These are phyloP conservation scores for Halichondria panicea DNA, from an alignment of 37 sponge, comb jelly and placozoan genomes.

Conservation along the genomic window DNA sequence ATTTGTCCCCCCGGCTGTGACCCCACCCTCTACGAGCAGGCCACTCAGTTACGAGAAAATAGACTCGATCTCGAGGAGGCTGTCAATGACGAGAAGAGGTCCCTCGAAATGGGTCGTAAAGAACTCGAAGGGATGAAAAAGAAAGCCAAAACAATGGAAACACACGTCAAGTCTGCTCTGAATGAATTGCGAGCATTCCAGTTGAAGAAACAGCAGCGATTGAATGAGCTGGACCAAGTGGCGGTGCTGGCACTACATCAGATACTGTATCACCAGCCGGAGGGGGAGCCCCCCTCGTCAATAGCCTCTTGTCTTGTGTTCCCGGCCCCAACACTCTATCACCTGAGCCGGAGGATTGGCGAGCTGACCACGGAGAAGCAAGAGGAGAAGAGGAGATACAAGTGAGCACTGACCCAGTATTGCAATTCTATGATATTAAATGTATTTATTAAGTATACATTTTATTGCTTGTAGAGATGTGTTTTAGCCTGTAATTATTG, in stretches of 20 bases:
- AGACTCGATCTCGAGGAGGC: slow-evolving; percentile 89
- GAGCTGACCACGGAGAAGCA: slow-evolving; percentile 82
- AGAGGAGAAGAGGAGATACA: slow-evolving; percentile 75
- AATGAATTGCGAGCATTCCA: slow-evolving; percentile 83
- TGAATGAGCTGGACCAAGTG: slow-evolving; percentile 94
- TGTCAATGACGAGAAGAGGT: slow-evolving; percentile 85
- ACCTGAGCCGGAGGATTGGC: slow-evolving; percentile 71
- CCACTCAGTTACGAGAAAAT: slow-evolving; percentile 78
- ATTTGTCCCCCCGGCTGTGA: slow-evolving; percentile 94
- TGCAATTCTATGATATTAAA: neutral
- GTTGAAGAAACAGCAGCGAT: slow-evolving; percentile 93
- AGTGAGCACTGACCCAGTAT: slow-evolving; percentile 31
- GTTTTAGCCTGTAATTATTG: neutral
- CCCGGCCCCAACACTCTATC: slow-evolving; percentile 42
- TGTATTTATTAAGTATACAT: neutral
- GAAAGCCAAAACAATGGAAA: slow-evolving; percentile 90
- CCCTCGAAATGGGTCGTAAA: slow-evolving; percentile 71
- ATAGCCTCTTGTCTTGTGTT: slow-evolving; percentile 80
- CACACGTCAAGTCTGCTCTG: slow-evolving; percentile 84
- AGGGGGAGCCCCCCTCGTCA: slow-evolving; percentile 58
- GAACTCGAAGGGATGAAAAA: slow-evolving; percentile 88
- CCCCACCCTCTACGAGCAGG: slow-evolving; percentile 73
- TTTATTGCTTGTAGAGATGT: neutral
- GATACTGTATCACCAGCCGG: slow-evolving; percentile 52
- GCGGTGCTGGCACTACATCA: slow-evolving; percentile 87